These are phyloP conservation scores for Alaudala cheleensis DNA, from an alignment of 2,113 vertebrate genomes.

Conservation along the genomic window DNA sequence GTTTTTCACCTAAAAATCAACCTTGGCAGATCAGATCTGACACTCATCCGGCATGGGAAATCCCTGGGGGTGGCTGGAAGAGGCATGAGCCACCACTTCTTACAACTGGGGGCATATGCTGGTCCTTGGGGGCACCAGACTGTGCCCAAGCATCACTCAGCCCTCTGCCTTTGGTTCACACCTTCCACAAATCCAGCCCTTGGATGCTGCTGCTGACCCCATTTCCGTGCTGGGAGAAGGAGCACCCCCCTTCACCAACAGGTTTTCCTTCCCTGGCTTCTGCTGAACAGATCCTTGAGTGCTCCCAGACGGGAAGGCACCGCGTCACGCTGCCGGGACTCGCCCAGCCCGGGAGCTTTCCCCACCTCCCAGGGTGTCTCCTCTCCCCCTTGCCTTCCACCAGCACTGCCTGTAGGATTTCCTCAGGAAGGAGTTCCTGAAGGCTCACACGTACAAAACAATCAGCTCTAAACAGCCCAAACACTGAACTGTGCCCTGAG, in stretches of 20 bases:
- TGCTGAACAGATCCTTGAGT: fast-evolving
- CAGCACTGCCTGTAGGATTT: conserved; percentile 18
- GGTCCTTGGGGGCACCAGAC: fast-evolving
- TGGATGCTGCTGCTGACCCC: neutral
- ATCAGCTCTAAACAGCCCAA: neutral
- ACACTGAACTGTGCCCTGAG: fast-evolving
- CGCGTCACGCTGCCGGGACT: fast-evolving
- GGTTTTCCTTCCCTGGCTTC: neutral
- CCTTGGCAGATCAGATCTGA: neutral
- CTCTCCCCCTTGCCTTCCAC: neutral
- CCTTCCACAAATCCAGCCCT: neutral
- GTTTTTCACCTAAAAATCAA: neutral
- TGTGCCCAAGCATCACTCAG: fast-evolving
- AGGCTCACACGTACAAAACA: neutral
- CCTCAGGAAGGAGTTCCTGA: conserved; percentile 58
- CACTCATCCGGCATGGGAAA: fast-evolving
- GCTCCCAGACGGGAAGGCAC: neutral
- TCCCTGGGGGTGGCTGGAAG: fast-evolving
- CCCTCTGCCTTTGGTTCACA: neutral
- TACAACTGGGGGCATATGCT: neutral
- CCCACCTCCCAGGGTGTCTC: neutral
- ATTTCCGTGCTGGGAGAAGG: neutral
- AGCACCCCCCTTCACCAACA: fast-evolving
- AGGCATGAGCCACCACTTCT: fast-evolving
- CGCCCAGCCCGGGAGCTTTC: fast-evolving